Evolutionary conservation across 2,797 vertebrate genomes (phyloP).

Genomic region (Syngnathus acus): DNA sequence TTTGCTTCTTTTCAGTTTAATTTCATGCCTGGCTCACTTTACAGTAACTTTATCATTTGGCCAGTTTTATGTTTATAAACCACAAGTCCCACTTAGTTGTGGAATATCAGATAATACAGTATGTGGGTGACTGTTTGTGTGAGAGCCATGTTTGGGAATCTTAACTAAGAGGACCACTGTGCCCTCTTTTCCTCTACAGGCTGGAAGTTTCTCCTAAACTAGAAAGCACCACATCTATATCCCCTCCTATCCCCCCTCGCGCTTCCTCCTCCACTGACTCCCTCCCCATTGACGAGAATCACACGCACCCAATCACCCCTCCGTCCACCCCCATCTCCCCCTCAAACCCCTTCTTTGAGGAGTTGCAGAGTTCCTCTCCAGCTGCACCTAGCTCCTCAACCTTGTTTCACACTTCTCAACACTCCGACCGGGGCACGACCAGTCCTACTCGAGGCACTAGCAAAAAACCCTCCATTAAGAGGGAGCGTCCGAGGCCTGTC

Average conservation of each 20-base stretch:
- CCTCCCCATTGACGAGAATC: conserved; percentile 63
- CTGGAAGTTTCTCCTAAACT: conserved; percentile 96
- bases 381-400: conserved; percentile 72
- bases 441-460: conserved; percentile 19
- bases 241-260: conserved; percentile 71
- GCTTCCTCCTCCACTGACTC: conserved; percentile 61
- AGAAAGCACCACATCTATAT: conserved; percentile 87
- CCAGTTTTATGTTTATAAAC: conserved; percentile 20
- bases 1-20: conserved; percentile 40
- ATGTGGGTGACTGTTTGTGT: conserved; percentile 43
- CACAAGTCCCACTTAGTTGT: conserved; percentile 8
- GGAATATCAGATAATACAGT: conserved; percentile 7
- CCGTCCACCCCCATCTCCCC: conserved; percentile 73
- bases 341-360: conserved; percentile 85
- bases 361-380: conserved; percentile 81
- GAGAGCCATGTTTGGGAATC: conserved; percentile 53
- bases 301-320: conserved; percentile 66
- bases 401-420: conserved; percentile 60
- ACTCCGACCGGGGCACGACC: conserved; percentile 32
- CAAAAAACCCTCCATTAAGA: conserved; percentile 48
- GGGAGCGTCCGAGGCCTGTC: conserved; percentile 66
- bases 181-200: conserved; percentile 92
- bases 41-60: conserved; percentile 40
- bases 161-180: conserved; percentile 88
- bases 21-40: conserved; percentile 28